These are phyloP conservation scores for Drymonia ruficornis DNA, from an alignment of 2,888 invertebrate species.

Conservation along the genomic window DNA sequence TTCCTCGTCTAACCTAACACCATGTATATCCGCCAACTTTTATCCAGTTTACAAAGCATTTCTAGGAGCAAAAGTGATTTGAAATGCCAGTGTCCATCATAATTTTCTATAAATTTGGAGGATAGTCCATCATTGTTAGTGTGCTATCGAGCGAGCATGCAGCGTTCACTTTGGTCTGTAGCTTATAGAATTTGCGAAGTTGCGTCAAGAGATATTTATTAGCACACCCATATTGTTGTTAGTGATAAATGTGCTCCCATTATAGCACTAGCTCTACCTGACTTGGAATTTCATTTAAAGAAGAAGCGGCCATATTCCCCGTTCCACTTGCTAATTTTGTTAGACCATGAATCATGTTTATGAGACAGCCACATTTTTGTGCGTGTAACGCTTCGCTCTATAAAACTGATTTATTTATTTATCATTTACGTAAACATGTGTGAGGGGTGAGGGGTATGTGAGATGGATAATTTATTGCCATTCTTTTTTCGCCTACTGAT, in stretches of 20 bases:
- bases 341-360: conserved; percentile 71
- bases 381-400: conserved; percentile 52
- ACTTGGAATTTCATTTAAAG: conserved; percentile 82
- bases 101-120: no score
- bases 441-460: conserved; percentile 9
- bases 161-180: not conserved
- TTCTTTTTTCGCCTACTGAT: not conserved
- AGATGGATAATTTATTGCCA: conserved; percentile 11
- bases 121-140: not conserved
- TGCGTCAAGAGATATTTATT: conserved; percentile 74
- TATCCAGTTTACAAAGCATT: no score
- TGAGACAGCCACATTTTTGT: conserved; percentile 70
- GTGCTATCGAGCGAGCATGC: not conserved
- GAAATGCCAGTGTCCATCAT: no score
- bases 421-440: conserved; percentile 39
- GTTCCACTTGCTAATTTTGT: conserved; percentile 71
- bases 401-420: conserved; percentile 59
- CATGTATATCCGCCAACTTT: no score
- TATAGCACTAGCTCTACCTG: conserved; percentile 62
- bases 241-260: conserved; percentile 70
- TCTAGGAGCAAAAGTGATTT: no score
- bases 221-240: conserved; percentile 66
- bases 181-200: conserved; percentile 54
- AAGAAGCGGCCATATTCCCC: conserved; percentile 57
- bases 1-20: no score